phyloP scores from a whole-genome alignment of 2,797 vertebrate species.

The Pelodytes ibericus region DNA sequence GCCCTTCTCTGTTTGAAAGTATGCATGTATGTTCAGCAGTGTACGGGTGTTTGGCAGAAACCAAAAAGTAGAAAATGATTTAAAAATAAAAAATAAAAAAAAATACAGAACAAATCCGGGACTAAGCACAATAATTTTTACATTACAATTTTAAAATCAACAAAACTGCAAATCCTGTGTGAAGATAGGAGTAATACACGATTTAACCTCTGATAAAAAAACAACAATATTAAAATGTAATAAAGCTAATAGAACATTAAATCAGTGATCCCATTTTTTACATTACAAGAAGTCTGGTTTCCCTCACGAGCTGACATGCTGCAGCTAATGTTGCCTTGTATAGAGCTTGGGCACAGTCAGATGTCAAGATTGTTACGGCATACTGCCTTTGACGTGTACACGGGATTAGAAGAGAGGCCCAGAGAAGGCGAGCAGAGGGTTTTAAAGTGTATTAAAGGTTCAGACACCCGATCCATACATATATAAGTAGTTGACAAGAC shows the following conservation, averaged over 20 bases:
- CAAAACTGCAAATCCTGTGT: no score
- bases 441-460: not conserved
- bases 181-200: no score
- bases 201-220: no score
- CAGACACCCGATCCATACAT: not conserved
- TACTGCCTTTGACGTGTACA: slow-evolving; percentile 12
- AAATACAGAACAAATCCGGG: no score
- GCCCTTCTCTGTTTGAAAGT: no score
- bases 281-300: not conserved
- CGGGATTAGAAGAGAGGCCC: slow-evolving; percentile 21
- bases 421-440: slow-evolving; percentile 7
- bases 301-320: not conserved
- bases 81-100: no score
- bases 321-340: slow-evolving; percentile 10
- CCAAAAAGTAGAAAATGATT: no score
- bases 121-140: no score
- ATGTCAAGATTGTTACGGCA: slow-evolving; percentile 2
- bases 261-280: not conserved
- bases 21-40: no score
- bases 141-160: no score
- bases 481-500: not conserved
- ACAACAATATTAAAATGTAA: no score
- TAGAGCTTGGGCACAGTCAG: not conserved
- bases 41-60: no score
- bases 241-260: not conserved